A percentile compares a stretch with the other conserved stretches of the same genome.
Evolutionary conservation across 2,113 vertebrate genomes (phyloP).

Genomic region (Coptodon rendalli): DNA sequence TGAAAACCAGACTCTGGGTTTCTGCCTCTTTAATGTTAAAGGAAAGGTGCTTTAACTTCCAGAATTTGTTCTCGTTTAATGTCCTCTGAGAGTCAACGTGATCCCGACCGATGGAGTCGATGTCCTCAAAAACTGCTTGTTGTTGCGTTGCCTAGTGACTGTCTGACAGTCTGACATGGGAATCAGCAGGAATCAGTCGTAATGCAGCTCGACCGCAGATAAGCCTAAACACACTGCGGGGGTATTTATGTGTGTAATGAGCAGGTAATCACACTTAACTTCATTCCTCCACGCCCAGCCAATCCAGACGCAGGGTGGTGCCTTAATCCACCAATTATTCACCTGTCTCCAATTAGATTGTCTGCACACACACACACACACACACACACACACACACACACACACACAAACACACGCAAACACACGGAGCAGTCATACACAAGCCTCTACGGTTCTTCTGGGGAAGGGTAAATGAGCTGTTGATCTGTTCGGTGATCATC

Average conservation of each 20-base stretch:
- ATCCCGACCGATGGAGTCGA: neutral
- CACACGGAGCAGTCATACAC: neutral
- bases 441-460: neutral
- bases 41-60: neutral
- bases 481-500: neutral
- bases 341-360: slow-evolving; percentile 40
- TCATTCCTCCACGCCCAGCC: slow-evolving; percentile 40
- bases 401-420: neutral
- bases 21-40: neutral
- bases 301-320: slow-evolving; percentile 50
- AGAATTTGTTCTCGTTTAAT: neutral
- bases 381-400: neutral
- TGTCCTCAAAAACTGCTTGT: neutral
- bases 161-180: slow-evolving; percentile 5
- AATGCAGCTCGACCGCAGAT: neutral
- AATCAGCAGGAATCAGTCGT: neutral
- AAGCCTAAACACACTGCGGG: slow-evolving; percentile 28
- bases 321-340: slow-evolving; percentile 60
- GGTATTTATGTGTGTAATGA: slow-evolving; percentile 8
- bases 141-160: slow-evolving; percentile 20
- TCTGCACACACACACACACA: neutral
- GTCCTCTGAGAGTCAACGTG: neutral
- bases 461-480: neutral
- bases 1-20: neutral
- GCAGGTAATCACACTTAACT: slow-evolving; percentile 27